phyloP scores from a whole-genome alignment of 2,113 vertebrate genomes.

The Melanerpes formicivorus region DNA sequence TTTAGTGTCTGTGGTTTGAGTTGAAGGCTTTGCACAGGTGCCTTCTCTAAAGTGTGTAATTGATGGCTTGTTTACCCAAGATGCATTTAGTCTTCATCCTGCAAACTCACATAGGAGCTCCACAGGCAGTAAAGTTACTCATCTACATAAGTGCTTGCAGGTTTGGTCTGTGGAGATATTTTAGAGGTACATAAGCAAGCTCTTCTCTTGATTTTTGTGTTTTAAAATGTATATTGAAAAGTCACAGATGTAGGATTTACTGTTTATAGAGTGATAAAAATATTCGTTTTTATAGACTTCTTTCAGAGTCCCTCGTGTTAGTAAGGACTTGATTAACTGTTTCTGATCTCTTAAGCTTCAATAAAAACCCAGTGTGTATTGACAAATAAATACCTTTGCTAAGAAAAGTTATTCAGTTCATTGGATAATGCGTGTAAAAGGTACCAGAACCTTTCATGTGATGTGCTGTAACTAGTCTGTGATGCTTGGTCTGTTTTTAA shows the following conservation, averaged over 20 bases:
- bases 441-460: neutral
- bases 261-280: neutral
- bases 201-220: neutral
- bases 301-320: neutral
- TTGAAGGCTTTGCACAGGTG: constrained; percentile 72
- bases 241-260: neutral
- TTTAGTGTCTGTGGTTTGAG: constrained; percentile 52
- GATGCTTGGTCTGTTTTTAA: neutral
- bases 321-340: neutral
- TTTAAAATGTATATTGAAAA: constrained; percentile 18
- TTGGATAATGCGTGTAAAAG: neutral
- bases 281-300: neutral
- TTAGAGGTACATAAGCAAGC: neutral
- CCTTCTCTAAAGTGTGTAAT: constrained; percentile 71
- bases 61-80: constrained; percentile 74
- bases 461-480: neutral
- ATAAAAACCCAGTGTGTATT: constrained; percentile 4
- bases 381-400: neutral
- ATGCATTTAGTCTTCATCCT: constrained; percentile 65
- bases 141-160: constrained; percentile 67
- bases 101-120: constrained; percentile 60
- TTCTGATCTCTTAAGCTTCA: constrained; percentile 12
- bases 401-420: constrained; percentile 18
- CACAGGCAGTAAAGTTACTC: constrained; percentile 64
- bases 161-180: neutral